Percentiles rank a stretch among this genome's conserved stretches.
Conservation (phyloP, 2,113 vertebrate species). For the Notothenia coriiceps region DNA sequence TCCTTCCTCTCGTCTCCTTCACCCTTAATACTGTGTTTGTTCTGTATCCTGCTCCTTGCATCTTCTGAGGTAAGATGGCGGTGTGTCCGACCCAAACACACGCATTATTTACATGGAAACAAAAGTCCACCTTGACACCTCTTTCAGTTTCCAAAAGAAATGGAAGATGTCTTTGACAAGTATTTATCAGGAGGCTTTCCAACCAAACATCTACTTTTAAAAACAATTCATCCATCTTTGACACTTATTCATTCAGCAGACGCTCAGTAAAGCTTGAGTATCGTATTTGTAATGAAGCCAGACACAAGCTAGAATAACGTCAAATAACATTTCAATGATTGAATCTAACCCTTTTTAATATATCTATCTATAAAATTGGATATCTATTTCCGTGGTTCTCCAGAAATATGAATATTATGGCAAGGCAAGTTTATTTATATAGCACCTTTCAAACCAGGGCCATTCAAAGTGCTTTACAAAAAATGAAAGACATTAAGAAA, state of each 20-base stretch:
- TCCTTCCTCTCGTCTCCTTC: conserved; percentile 48
- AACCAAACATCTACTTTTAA: conserved; percentile 41
- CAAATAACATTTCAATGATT: conserved; percentile 14
- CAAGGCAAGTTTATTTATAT: no score
- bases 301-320: not conserved
- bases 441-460: no score
- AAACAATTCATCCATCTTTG: conserved; percentile 38
- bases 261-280: conserved; percentile 42
- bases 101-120: conserved; percentile 18
- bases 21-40: not conserved
- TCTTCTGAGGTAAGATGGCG: conserved; percentile 27
- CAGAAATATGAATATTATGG: not conserved
- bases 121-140: conserved; percentile 9
- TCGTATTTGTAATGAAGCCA: conserved; percentile 44
- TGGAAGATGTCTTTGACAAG: conserved; percentile 36
- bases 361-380: not conserved
- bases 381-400: not conserved
- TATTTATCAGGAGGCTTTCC: conserved; percentile 42
- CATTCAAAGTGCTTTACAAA: no score
- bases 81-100: conserved; percentile 38
- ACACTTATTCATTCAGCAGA: conserved; percentile 63
- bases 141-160: conserved; percentile 32
- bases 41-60: conserved; percentile 1
- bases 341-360: not conserved
- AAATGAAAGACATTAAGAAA: no score